Conservation (phyloP, 2,113 vertebrate species). For the Myxocyprinus asiaticus region DNA sequence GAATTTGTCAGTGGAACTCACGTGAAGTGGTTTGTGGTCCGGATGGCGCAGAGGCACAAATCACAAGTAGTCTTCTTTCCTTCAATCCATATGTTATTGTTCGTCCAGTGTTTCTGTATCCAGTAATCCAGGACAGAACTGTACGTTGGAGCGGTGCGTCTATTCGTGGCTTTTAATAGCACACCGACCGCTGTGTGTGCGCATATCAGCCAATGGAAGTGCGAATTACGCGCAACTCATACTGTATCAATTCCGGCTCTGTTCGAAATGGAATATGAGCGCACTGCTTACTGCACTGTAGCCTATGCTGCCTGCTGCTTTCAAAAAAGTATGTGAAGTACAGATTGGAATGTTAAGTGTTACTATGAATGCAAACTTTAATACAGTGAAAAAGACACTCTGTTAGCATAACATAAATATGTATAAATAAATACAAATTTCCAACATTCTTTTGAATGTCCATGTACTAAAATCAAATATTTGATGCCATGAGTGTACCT, state of each 20-base stretch:
- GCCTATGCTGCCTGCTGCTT: no score
- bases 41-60: background rate
- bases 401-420: no score
- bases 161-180: constrained; percentile 44
- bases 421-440: no score
- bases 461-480: no score
- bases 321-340: no score
- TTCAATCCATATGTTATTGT: constrained; percentile 2
- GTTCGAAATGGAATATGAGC: no score
- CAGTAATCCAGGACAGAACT: constrained; percentile 1
- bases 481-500: no score
- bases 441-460: no score
- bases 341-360: no score
- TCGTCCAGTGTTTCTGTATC: background rate
- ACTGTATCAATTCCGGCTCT: background rate
- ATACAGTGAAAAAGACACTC: no score
- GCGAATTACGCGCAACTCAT: constrained; percentile 22
- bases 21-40: background rate
- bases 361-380: no score
- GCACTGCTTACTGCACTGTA: background rate
- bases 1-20: constrained; percentile 11
- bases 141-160: constrained; percentile 8
- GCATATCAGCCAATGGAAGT: constrained; percentile 39
- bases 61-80: background rate
- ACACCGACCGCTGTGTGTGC: constrained; percentile 26